Percentiles rank a stretch among this genome's conserved stretches.
Conservation (phyloP, 2,797 vertebrate genomes). For the Discoglossus pictus region DNA sequence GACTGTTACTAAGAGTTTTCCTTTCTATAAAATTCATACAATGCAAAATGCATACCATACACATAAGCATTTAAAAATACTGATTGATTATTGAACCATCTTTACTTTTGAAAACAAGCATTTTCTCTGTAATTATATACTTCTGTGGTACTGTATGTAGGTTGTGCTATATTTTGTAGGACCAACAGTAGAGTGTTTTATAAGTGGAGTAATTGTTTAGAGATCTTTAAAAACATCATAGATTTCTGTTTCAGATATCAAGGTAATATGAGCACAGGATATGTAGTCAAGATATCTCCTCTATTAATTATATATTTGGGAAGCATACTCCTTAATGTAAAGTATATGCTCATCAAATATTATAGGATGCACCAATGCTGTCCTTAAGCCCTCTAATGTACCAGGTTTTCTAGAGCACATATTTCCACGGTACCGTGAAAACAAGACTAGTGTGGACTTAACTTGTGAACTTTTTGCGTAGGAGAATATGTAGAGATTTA, state of each 20-base stretch:
- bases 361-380: no score
- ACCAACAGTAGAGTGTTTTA: not conserved
- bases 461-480: no score
- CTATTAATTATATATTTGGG: no score
- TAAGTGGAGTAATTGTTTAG: not conserved
- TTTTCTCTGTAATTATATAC: not conserved
- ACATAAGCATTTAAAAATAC: fast-evolving
- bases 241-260: not conserved
- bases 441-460: no score
- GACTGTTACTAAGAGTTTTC: slow-evolving; percentile 40
- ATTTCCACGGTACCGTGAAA: no score
- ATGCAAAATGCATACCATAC: slow-evolving; percentile 22
- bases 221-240: not conserved
- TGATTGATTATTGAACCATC: slow-evolving; percentile 43
- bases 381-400: no score
- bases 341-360: no score
- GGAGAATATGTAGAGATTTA: no score
- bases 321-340: no score
- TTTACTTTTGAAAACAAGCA: not conserved
- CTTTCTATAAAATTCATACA: slow-evolving; percentile 42
- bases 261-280: no score
- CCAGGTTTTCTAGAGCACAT: no score
- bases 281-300: no score
- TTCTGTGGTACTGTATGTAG: slow-evolving; percentile 2
- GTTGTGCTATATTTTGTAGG: slow-evolving; percentile 1